Percentiles rank a stretch among this genome's conserved stretches.
These are phyloP conservation scores for Yponomeuta cagnagella DNA, from an alignment of 2,888 invertebrate genomes.

Conservation along the genomic window DNA sequence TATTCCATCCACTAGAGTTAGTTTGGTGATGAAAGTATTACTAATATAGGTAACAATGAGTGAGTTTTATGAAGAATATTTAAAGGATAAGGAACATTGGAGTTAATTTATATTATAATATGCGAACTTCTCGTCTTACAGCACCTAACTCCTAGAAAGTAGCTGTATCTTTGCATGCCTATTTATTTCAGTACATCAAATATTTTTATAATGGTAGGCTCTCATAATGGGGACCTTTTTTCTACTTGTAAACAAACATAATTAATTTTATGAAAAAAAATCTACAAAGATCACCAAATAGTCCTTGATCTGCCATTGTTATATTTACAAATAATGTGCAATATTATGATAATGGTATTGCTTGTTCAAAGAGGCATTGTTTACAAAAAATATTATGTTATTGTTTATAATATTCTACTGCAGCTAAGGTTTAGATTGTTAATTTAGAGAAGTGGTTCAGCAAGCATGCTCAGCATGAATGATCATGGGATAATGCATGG, in stretches of 20 bases:
- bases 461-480: neutral
- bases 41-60: neutral
- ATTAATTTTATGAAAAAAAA: too few species aligned
- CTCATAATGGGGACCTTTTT: too few species aligned
- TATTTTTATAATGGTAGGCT: neutral
- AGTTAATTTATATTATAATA: too few species aligned
- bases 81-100: neutral
- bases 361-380: neutral
- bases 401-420: neutral
- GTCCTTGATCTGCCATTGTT: neutral
- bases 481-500: too few species aligned
- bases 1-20: constrained; percentile 5
- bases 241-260: too few species aligned
- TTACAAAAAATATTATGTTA: neutral
- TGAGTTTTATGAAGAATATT: neutral
- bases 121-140: neutral
- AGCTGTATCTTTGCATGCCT: neutral
- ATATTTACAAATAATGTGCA: constrained; percentile 10
- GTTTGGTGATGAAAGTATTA: constrained; percentile 11
- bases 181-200: neutral
- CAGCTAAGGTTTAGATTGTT: neutral
- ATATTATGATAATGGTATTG: constrained; percentile 2
- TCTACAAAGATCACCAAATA: neutral
- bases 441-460: neutral
- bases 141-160: neutral